These are phyloP conservation scores for Tenualosa ilisha DNA, from an alignment of 2,797 vertebrate species.

Conservation along the genomic window DNA sequence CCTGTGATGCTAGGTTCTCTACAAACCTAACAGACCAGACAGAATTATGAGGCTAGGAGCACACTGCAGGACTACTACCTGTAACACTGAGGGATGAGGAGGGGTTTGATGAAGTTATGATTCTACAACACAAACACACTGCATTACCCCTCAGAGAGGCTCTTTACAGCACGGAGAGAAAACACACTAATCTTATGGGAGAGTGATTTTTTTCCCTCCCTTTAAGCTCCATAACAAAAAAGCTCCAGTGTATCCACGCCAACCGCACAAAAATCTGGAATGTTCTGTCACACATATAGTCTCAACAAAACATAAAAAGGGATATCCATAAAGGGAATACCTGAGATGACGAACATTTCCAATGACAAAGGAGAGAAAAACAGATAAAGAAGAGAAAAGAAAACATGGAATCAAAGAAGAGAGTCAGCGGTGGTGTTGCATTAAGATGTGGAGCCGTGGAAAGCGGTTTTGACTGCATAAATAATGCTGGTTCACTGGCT, in stretches of 20 bases:
- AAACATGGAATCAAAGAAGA: slow-evolving; percentile 18
- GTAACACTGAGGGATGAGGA: neutral
- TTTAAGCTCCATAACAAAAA: neutral
- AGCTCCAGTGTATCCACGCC: neutral
- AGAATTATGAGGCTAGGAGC: neutral
- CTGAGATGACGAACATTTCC: slow-evolving; percentile 21
- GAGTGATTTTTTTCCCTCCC: neutral
- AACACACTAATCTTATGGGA: neutral
- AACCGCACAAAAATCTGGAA: neutral
- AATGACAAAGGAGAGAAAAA: neutral
- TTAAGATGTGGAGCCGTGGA: neutral
- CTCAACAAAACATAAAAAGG: neutral
- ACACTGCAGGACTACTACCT: slow-evolving; percentile 20
- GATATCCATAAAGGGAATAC: slow-evolving; percentile 11
- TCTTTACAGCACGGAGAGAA: neutral
- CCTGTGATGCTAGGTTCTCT: neutral
- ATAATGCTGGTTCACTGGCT: slow-evolving; percentile 6
- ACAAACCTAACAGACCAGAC: neutral
- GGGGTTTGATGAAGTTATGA: neutral
- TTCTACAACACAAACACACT: neutral
- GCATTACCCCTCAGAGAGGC: neutral
- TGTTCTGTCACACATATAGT: neutral
- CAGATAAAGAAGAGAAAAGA: neutral
- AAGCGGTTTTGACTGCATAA: slow-evolving; percentile 5
- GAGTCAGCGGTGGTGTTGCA: slow-evolving; percentile 10